A percentile compares a stretch with the other conserved stretches of the same genome.
Evolutionary conservation across 2,113 vertebrate genomes (phyloP).

Genomic region (Holacanthus passer): DNA sequence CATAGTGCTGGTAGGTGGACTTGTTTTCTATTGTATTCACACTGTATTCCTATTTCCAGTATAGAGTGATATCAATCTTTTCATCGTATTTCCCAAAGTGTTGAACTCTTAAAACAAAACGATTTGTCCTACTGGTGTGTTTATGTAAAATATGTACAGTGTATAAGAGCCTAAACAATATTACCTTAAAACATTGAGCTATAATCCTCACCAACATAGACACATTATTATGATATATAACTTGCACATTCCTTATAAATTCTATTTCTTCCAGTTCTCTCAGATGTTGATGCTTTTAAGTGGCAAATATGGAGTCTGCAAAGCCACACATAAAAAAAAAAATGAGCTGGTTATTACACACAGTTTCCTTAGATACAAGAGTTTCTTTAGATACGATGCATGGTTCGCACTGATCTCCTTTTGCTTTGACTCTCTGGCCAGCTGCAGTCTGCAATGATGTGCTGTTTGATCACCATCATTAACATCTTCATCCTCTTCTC

Average conservation of each 20-base stretch:
- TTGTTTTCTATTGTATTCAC: too few relatives aligned
- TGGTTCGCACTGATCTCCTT: conserved; percentile 23
- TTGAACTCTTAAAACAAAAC: too few relatives aligned
- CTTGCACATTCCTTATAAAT: background rate
- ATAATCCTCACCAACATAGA: background rate
- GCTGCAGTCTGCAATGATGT: conserved; percentile 17
- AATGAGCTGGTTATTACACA: conserved; percentile 5
- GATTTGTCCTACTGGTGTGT: too few relatives aligned
- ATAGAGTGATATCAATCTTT: too few relatives aligned
- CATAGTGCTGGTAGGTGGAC: too few relatives aligned
- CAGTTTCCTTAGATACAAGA: conserved; percentile 40
- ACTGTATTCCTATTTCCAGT: too few relatives aligned
- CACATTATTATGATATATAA: background rate
- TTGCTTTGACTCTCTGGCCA: conserved; percentile 17
- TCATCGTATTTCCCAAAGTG: too few relatives aligned
- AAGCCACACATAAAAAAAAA: conserved; percentile 39
- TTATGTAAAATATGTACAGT: too few relatives aligned
- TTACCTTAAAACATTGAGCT: too few relatives aligned
- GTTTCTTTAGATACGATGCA: conserved; percentile 9
- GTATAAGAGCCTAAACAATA: too few relatives aligned
- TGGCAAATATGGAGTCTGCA: background rate
- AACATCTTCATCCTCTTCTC: conserved; percentile 18
- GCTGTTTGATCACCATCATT: conserved; percentile 36
- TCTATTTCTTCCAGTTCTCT: background rate
- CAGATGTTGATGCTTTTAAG: conserved; percentile 6